These are phyloP conservation scores for Sanderia malayensis DNA, from an alignment of 30 jellyfish, hydroid and myxozoan genomes.

Conservation along the genomic window DNA sequence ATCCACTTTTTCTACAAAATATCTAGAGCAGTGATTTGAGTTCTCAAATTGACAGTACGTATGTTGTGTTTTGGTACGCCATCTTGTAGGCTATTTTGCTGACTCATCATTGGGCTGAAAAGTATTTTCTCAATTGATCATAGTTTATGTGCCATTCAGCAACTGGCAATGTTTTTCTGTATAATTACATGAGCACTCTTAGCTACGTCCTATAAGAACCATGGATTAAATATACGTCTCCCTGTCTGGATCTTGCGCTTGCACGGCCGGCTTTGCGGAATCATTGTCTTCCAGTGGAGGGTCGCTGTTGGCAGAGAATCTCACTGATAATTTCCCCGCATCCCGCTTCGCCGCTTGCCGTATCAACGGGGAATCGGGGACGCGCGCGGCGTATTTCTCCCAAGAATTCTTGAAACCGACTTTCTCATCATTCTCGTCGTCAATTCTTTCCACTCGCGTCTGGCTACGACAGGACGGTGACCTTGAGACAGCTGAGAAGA, in stretches of 20 bases:
- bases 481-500: conserved; percentile 8
- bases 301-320: neutral
- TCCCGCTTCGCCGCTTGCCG: conserved; percentile 19
- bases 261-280: conserved; percentile 13
- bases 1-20: no score
- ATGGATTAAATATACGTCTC: conserved; percentile 43
- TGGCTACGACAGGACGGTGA: conserved; percentile 24
- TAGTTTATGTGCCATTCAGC: no score
- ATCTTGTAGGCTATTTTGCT: no score
- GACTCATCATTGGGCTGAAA: no score
- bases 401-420: conserved; percentile 27
- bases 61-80: no score
- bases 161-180: no score
- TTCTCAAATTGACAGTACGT: no score
- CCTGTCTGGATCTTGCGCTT: conserved; percentile 57
- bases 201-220: no score
- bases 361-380: conserved; percentile 24
- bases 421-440: conserved; percentile 1
- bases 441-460: conserved; percentile 27
- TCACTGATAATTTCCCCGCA: neutral
- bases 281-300: neutral
- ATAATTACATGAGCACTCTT: no score
- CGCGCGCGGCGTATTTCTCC: conserved; percentile 53
- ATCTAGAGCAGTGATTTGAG: no score
- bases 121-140: no score